These are phyloP conservation scores for Catocala sponsa DNA, from an alignment of 2,888 invertebrate genomes.

Conservation along the genomic window DNA sequence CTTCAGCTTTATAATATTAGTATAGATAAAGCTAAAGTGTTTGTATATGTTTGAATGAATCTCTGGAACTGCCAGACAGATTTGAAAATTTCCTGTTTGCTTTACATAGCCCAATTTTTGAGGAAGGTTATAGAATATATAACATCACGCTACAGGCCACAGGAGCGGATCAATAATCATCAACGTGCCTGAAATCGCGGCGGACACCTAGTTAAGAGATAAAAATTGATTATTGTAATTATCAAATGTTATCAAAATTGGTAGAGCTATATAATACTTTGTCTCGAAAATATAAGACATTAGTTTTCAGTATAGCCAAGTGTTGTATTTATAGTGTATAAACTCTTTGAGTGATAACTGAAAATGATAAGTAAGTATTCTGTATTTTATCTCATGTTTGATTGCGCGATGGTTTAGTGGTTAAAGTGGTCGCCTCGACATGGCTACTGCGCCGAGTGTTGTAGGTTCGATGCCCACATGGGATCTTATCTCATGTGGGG, in stretches of 20 bases:
- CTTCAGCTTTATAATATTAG: too few relatives aligned
- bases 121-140: background rate
- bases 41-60: too few relatives aligned
- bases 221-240: background rate
- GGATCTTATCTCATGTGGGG: too few relatives aligned
- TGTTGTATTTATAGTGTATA: conserved; percentile 1
- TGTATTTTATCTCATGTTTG: background rate
- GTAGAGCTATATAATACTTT: conserved; percentile 2
- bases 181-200: too few relatives aligned
- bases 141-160: too few relatives aligned
- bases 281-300: background rate
- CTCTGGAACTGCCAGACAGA: background rate
- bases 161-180: too few relatives aligned
- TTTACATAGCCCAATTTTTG: background rate
- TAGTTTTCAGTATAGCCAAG: background rate
- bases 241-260: background rate
- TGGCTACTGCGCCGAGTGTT: too few relatives aligned
- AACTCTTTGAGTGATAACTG: conserved; percentile 16
- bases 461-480: too few relatives aligned
- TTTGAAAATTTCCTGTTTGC: background rate
- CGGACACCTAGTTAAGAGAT: too few relatives aligned
- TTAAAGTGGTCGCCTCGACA: too few relatives aligned
- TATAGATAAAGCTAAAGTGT: too few relatives aligned
- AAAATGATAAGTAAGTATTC: conserved; percentile 11
- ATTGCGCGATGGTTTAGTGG: too few relatives aligned